Evolutionary conservation across 1,140 invertebrate genomes (phyloP).

Genomic region (Tetraneura akinire): DNA sequence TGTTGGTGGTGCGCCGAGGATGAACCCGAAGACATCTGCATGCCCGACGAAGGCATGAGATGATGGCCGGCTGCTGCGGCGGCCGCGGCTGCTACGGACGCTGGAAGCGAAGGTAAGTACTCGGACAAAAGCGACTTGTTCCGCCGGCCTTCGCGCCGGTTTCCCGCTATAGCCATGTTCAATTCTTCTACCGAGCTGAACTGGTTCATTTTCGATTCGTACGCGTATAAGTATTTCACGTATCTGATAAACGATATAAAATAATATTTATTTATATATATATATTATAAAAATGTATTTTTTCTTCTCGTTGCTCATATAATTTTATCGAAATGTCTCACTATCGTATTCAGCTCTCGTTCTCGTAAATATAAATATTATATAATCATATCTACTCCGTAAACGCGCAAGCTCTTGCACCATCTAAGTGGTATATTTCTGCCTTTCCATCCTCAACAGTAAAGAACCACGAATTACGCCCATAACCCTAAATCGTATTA

Average conservation of each 20-base stretch:
- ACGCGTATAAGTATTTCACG: slow-evolving; percentile 99
- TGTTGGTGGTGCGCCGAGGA: slow-evolving; percentile 4
- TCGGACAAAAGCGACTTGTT: slow-evolving; percentile 43
- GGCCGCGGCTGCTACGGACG: not conserved
- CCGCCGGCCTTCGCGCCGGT: slow-evolving; percentile 92
- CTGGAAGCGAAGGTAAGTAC: slow-evolving; percentile 11
- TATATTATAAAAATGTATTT: too few species aligned
- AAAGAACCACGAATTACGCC: too few species aligned
- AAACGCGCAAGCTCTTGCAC: too few species aligned
- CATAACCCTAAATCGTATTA: too few species aligned
- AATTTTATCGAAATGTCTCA: too few species aligned
- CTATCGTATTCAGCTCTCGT: too few species aligned
- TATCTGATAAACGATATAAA: slow-evolving; percentile 70
- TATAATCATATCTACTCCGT: too few species aligned
- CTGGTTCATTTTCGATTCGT: slow-evolving; percentile 95
- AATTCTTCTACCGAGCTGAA: slow-evolving; percentile 89
- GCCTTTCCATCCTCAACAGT: too few species aligned
- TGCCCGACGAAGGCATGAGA: not conserved
- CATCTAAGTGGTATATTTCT: too few species aligned
- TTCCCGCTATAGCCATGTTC: slow-evolving; percentile 97
- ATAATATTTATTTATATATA: too few species aligned
- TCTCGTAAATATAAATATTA: too few species aligned
- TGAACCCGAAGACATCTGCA: not conserved
- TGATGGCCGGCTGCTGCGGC: not conserved
- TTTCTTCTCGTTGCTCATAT: too few species aligned